Base-by-base conservation (phyloP, 2,888 invertebrate species). In the Pedicia rivosa region DNA sequence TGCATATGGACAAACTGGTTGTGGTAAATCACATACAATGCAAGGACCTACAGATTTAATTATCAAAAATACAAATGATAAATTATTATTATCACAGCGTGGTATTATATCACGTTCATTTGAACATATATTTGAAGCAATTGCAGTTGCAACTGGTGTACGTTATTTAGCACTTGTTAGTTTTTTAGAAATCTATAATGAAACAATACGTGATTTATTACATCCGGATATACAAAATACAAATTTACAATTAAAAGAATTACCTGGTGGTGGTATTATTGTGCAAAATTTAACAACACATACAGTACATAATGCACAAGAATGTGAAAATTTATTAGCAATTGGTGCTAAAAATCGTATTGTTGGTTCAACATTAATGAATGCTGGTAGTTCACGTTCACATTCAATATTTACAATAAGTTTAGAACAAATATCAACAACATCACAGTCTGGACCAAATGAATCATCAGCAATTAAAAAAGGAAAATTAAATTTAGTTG, bases 181-280 rank as follows among this genome's bases (percentile, higher is more conserved):
- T 4, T 95, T 92, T 55, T 68, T 94, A 53, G 94, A 95, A 65
- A 80, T 92, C 33, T 92, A 92, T 64, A 92, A 92, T 58, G 92
- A 92, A 63, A 86, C 81, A 62, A 90, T 92, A 43, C 70, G 90
- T 9, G 92, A 92, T 57, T 65, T 92, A 36, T 62, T 92, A 43
- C 81, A 80, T 53, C 84, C 87, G 9, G 47, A 45, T 34, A 50
- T 50, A 78, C 41, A 43, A 15, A 40, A 47, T 24, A 43, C 40
- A 15, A 52, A 53, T 39, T 56, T 67, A 35, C 53, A 50, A 14
- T 49, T 69, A n/a, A 69, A 68, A 44, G 68, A 69, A 46, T 48
- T 64, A 12, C 64, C 65, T 1, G 66, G 61, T 15, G 62, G 67
- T 40, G 69, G 68, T 10, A 58, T 69, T 0, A 59, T 62, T 2